Conservation (phyloP, 2,888 invertebrate genomes). For the Argynnis bischoffii region DNA sequence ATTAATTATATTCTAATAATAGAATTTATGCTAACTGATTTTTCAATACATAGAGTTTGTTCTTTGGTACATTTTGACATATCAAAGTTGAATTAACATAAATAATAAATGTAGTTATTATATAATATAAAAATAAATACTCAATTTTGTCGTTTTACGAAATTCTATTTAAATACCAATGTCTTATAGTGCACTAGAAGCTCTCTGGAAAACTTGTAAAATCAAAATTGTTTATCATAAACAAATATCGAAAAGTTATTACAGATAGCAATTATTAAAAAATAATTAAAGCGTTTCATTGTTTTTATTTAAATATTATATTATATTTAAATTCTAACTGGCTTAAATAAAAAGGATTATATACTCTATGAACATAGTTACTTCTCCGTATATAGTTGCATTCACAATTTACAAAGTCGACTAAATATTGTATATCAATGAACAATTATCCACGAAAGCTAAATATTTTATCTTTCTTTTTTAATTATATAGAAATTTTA, state of each 20-base stretch:
- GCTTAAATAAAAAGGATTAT: too few species aligned
- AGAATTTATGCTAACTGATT: too few species aligned
- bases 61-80: constrained; percentile 3
- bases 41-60: background rate
- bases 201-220: background rate
- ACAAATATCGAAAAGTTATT: background rate
- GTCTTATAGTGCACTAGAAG: background rate
- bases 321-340: too few species aligned
- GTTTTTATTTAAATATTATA: too few species aligned
- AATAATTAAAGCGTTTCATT: too few species aligned
- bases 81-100: background rate
- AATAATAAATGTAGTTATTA: constrained; percentile 10
- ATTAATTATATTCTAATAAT: too few species aligned
- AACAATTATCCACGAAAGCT: too few species aligned
- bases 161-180: background rate
- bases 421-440: too few species aligned
- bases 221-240: background rate
- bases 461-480: constrained; percentile 6
- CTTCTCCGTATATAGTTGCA: too few species aligned
- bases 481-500: constrained; percentile 15
- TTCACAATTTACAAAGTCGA: too few species aligned
- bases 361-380: too few species aligned
- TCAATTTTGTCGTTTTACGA: constrained; percentile 1
- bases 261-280: too few species aligned
- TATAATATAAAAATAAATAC: background rate